Evolutionary conservation across 2,888 invertebrate genomes (phyloP).

Genomic region (Rutpela maculata): DNA sequence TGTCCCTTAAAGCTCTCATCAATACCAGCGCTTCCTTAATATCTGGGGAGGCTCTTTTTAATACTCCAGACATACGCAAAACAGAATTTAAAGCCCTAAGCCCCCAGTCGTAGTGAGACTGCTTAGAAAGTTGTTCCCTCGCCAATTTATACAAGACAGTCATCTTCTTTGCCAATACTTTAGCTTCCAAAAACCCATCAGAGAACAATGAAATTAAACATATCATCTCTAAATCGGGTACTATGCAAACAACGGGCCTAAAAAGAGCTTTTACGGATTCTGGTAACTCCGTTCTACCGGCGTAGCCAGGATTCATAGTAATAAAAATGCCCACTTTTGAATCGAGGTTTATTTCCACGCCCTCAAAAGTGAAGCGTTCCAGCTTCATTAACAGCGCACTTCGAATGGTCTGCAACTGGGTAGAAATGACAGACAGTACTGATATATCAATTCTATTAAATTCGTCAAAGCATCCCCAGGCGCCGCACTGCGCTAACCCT

Average conservation of each 20-base stretch:
- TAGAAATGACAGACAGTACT: slow-evolving; percentile 93
- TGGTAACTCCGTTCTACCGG: slow-evolving; percentile 92
- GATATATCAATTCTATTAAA: slow-evolving; percentile 96
- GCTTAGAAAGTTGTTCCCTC: slow-evolving; percentile 91
- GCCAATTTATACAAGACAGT: slow-evolving; percentile 92
- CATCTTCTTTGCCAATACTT: slow-evolving; percentile 95
- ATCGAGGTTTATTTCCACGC: slow-evolving; percentile 87
- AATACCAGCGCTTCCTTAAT: slow-evolving; percentile 90
- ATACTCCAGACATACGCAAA: slow-evolving; percentile 92
- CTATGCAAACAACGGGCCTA: slow-evolving; percentile 93
- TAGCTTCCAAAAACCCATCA: slow-evolving; percentile 93
- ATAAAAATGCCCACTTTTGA: slow-evolving; percentile 93
- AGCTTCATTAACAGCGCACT: slow-evolving; percentile 87
- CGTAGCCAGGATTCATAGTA: slow-evolving; percentile 97
- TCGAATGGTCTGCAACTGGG: slow-evolving; percentile 92
- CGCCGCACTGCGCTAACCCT: slow-evolving; percentile 90
- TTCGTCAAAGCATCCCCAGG: slow-evolving; percentile 97
- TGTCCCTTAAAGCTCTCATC: slow-evolving; percentile 93
- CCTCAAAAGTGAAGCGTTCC: slow-evolving; percentile 80
- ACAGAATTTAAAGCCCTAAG: slow-evolving; percentile 93
- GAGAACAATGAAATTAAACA: slow-evolving; percentile 94
- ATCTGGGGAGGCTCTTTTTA: slow-evolving; percentile 86
- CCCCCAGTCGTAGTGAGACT: slow-evolving; percentile 96
- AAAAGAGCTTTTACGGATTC: slow-evolving; percentile 95
- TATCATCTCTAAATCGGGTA: slow-evolving; percentile 93